Conservation (phyloP, 2,797 vertebrate genomes). For the Sebastes diaconus region DNA sequence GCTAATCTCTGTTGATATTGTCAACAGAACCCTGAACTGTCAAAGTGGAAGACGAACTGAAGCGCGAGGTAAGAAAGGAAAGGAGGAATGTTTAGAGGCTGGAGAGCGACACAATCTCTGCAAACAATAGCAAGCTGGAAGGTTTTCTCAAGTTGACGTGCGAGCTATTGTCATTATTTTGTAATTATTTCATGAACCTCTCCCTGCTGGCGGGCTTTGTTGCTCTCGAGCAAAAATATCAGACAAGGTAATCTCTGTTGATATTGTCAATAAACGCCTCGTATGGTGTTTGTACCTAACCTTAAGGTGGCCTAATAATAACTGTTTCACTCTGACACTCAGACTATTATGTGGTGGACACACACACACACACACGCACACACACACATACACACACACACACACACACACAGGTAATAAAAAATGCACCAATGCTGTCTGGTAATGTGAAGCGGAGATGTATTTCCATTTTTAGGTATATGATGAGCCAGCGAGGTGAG, state of each 20-base stretch:
- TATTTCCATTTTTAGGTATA: slow-evolving; percentile 9
- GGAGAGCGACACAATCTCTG: slow-evolving; percentile 14
- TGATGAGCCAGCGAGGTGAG: background rate
- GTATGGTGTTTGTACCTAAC: slow-evolving; percentile 38
- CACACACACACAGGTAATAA: background rate
- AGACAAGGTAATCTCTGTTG: slow-evolving; percentile 60
- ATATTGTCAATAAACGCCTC: slow-evolving; percentile 59
- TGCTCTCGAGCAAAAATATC: slow-evolving; percentile 17
- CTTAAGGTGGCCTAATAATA: slow-evolving; percentile 41
- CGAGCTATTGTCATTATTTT: slow-evolving; percentile 47
- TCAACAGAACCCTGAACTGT: slow-evolving; percentile 63
- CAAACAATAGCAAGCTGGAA: slow-evolving; percentile 24
- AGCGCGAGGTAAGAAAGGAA: background rate
- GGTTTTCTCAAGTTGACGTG: slow-evolving; percentile 26
- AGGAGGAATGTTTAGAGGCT: background rate
- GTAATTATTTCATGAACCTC: slow-evolving; percentile 52
- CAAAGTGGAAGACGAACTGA: slow-evolving; percentile 14
- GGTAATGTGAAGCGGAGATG: background rate
- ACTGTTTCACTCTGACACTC: background rate
- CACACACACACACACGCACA: slow-evolving; percentile 2
- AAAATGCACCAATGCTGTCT: background rate
- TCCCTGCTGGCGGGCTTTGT: slow-evolving; percentile 2
- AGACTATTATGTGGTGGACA: slow-evolving; percentile 4
- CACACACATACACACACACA: background rate
- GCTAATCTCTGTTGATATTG: slow-evolving; percentile 69